Base-by-base conservation (phyloP, 2,113 vertebrate genomes). In the Nanger granti region DNA sequence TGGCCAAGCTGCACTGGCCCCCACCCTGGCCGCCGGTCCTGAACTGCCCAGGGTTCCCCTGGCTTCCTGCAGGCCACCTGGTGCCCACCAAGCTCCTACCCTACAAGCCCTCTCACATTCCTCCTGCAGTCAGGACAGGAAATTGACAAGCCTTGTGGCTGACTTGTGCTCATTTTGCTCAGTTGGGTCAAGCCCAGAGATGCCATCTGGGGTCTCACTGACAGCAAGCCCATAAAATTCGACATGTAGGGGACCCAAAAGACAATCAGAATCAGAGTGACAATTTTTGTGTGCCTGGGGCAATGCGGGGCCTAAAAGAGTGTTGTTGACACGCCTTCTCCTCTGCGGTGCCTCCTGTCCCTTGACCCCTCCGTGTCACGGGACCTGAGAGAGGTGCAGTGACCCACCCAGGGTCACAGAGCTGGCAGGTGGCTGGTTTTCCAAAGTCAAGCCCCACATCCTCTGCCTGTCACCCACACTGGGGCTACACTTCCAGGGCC, bases 211-310 rank as follows among this genome's bases (percentile, higher is more conserved):
- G 88, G 49, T 87, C 69, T 94, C 79, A 57, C 22, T 88, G 52
- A 93, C 86, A 94, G 88, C 95, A 96, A 98, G 62, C 5, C 13
- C 37, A 86, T 79, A 93, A 37, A 44, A 66, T 37, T 41, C 3
- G 18, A 85, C 73, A 79, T 18, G 49, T 60, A 87, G 41, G 69
- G 62, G 62, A 84, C 60, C 34, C 4, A 9, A 54, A 54, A 94
- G 31, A 83, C 4, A 2, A 28, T 83, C 34, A 59, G 82, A 83
- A 93, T 86, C 76, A 34, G 57, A 84, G 5, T 3, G 66, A 26
- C 26, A 37, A 2, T 18, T 62, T 83, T 37, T 34, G 11, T 31
- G 37, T 1, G 55, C 55, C 57, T 37, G 55, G 37, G 47, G 8
- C 62, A 26, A 37, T 80, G 12, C 28, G 0, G 20, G 73, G 18